Percentiles rank a stretch among this genome's conserved stretches.
phyloP scores from a whole-genome alignment of 1,140 invertebrate genomes.

The Lasioglossum baleicum region DNA sequence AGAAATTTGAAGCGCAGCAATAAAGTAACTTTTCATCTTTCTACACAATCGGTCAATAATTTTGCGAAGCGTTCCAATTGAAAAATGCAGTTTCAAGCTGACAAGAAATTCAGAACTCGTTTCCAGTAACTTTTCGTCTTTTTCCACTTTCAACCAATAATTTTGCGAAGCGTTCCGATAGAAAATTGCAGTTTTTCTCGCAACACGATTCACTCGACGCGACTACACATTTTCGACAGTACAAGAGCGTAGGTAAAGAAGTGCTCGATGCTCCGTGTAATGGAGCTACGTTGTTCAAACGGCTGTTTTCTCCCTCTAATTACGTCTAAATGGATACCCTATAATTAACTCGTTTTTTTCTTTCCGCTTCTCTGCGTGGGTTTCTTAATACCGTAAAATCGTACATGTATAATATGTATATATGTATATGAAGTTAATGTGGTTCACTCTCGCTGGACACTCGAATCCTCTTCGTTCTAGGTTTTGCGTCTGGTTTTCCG shows the following conservation, averaged over 20 bases:
- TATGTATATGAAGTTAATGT: conserved; percentile 52
- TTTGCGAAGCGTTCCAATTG: too few relatives aligned
- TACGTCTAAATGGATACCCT: conserved; percentile 44
- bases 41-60: too few relatives aligned
- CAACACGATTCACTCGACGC: conserved; percentile 9
- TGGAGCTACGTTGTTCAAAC: conserved; percentile 32
- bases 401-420: conserved; percentile 52
- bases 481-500: neutral
- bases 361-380: conserved; percentile 25
- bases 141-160: too few relatives aligned
- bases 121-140: neutral
- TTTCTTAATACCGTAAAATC: conserved; percentile 48
- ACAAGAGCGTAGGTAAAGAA: neutral
- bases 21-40: too few relatives aligned
- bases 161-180: neutral
- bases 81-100: too few relatives aligned
- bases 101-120: too few relatives aligned
- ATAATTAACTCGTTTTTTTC: conserved; percentile 53
- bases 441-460: conserved; percentile 15
- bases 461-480: conserved; percentile 6
- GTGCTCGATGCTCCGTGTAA: conserved; percentile 11
- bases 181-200: neutral
- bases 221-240: conserved; percentile 21
- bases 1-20: too few relatives aligned
- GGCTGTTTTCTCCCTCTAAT: conserved; percentile 32